Evolutionary conservation across 2,888 invertebrate genomes (phyloP).

Genomic region (Cheilosia grossa): DNA sequence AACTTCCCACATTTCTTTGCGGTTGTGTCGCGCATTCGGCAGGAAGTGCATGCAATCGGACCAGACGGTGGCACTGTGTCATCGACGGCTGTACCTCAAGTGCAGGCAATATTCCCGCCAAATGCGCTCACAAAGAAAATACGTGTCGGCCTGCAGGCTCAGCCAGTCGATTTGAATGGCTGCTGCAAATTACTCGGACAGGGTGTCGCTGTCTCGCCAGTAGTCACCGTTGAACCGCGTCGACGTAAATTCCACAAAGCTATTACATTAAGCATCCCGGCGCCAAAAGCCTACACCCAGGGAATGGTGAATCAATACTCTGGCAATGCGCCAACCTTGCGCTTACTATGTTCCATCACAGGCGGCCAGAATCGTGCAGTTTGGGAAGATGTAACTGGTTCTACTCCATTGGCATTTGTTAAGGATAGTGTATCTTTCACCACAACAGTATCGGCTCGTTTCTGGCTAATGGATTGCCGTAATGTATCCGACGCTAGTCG

Average conservation of each 20-base stretch:
- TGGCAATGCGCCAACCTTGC: constrained; percentile 91
- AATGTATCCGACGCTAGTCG: constrained; percentile 97
- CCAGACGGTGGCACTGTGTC: constrained; percentile 98
- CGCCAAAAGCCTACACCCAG: constrained; percentile 86
- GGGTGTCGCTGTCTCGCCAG: constrained; percentile 98
- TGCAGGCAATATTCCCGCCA: constrained; percentile 93
- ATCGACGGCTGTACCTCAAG: constrained; percentile 95
- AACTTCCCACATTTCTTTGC: constrained; percentile 99
- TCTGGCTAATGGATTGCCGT: constrained; percentile 99
- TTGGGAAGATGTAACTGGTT: constrained; percentile 99
- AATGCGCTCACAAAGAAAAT: constrained; percentile 99
- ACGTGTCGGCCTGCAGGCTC: constrained; percentile 98
- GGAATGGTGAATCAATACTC: constrained; percentile 93
- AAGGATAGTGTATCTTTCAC: constrained; percentile 99
- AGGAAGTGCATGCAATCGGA: constrained; percentile 98
- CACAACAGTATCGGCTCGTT: constrained; percentile 98
- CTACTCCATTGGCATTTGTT: constrained; percentile 97
- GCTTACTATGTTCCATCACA: constrained; percentile 97
- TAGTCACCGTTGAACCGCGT: constrained; percentile 98
- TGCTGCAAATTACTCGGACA: constrained; percentile 95
- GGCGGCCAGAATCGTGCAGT: constrained; percentile 98
- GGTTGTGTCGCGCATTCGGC: constrained; percentile 95
- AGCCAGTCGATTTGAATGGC: constrained; percentile 93
- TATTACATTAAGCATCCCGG: constrained; percentile 97
- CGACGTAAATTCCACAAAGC: constrained; percentile 99